Conservation (phyloP, 2,888 invertebrate genomes). For the Heliothis peltigera region DNA sequence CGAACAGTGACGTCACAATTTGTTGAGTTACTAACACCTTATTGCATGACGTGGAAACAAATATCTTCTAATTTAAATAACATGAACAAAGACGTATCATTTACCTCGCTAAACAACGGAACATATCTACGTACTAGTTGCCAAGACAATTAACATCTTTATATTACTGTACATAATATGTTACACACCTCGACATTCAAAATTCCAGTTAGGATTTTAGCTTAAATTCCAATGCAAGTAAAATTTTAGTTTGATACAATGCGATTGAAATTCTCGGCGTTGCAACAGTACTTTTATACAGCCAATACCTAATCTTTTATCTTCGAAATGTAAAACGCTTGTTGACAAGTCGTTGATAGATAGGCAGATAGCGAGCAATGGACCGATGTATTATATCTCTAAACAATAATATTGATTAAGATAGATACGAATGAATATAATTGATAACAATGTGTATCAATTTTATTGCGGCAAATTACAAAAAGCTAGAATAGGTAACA, state of each 20-base stretch:
- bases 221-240: too few relatives aligned
- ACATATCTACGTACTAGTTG: slow-evolving; percentile 24
- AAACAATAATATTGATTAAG: slow-evolving; percentile 68
- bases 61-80: slow-evolving; percentile 39
- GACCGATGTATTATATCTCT: slow-evolving; percentile 57
- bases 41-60: slow-evolving; percentile 34
- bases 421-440: slow-evolving; percentile 47
- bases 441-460: slow-evolving; percentile 36
- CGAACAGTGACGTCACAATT: slow-evolving; percentile 53
- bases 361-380: slow-evolving; percentile 68
- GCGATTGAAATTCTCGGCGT: slow-evolving; percentile 53
- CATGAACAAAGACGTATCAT: slow-evolving; percentile 27
- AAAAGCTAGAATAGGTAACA: slow-evolving; percentile 2
- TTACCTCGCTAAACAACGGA: slow-evolving; percentile 27
- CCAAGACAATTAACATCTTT: slow-evolving; percentile 16
- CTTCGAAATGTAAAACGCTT: slow-evolving; percentile 77
- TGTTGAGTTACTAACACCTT: slow-evolving; percentile 36
- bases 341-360: slow-evolving; percentile 78
- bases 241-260: slow-evolving; percentile 21
- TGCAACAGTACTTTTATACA: slow-evolving; percentile 59
- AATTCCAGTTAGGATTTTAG: too few relatives aligned
- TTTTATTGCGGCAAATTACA: slow-evolving; percentile 7
- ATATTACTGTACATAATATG: background rate
- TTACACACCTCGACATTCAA: too few relatives aligned
- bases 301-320: slow-evolving; percentile 72